These are phyloP conservation scores for Pachycephala philippinensis DNA, from an alignment of 2,113 vertebrate genomes.

Conservation along the genomic window DNA sequence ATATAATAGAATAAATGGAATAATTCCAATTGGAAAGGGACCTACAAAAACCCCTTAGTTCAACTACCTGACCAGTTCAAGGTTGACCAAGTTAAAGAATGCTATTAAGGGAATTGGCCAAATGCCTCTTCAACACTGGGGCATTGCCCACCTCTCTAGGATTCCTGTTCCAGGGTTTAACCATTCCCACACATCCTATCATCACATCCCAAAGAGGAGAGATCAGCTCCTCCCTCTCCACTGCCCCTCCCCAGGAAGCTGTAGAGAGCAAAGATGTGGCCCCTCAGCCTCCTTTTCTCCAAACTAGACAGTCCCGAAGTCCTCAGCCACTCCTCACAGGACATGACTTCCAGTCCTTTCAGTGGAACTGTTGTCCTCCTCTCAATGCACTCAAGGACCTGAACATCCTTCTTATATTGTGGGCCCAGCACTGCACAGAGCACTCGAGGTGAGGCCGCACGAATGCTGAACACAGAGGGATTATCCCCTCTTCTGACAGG, in stretches of 20 bases:
- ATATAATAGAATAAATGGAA: neutral
- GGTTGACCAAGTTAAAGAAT: neutral
- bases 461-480: neutral
- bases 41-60: neutral
- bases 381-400: fast-evolving
- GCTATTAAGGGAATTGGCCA: neutral
- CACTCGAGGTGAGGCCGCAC: fast-evolving
- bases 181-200: neutral
- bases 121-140: neutral
- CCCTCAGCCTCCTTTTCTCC: neutral
- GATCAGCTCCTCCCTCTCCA: neutral
- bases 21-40: neutral
- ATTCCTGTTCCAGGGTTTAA: neutral
- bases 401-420: neutral
- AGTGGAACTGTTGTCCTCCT: fast-evolving
- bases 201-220: neutral
- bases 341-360: neutral
- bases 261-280: neutral
- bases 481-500: neutral
- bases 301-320: neutral
- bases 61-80: neutral
- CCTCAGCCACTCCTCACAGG: neutral
- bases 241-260: neutral
- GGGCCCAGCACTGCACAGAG: too few relatives aligned
- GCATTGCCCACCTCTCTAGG: neutral